phyloP scores from a whole-genome alignment of 1,140 invertebrate genomes.

The Drosophila lacertosa region DNA sequence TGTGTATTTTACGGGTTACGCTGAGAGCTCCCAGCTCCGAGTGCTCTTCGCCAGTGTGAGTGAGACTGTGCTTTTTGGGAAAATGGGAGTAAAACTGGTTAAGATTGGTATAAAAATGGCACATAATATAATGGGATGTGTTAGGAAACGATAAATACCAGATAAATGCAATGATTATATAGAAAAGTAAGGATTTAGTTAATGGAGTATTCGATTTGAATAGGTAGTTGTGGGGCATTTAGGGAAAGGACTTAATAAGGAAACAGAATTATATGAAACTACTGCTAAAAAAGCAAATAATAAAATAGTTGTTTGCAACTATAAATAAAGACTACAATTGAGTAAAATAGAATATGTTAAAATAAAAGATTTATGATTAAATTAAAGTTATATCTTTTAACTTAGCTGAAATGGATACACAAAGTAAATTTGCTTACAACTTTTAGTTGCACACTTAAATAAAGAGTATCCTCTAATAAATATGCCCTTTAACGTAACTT shows the following conservation, averaged over 20 bases:
- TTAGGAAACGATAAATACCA: conserved; percentile 18
- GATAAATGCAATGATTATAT: conserved; percentile 23
- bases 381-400: too few species aligned
- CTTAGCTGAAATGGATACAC: too few species aligned
- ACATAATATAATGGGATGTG: conserved; percentile 27
- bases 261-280: not conserved
- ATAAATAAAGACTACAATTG: not conserved
- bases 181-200: conserved; percentile 2
- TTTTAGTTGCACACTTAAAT: too few species aligned
- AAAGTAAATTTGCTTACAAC: too few species aligned
- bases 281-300: not conserved
- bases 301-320: not conserved
- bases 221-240: too few species aligned
- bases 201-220: not conserved
- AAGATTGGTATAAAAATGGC: conserved; percentile 38
- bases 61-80: conserved; percentile 38
- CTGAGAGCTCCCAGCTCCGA: conserved; percentile 31
- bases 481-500: too few species aligned
- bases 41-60: conserved; percentile 1
- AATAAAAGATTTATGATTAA: not conserved
- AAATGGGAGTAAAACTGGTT: conserved; percentile 30
- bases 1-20: conserved; percentile 79
- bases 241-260: too few species aligned
- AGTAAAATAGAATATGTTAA: not conserved
- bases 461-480: not conserved